Base-by-base conservation (phyloP, 1,140 invertebrate species). In the Cyphomyrmex costatus region DNA sequence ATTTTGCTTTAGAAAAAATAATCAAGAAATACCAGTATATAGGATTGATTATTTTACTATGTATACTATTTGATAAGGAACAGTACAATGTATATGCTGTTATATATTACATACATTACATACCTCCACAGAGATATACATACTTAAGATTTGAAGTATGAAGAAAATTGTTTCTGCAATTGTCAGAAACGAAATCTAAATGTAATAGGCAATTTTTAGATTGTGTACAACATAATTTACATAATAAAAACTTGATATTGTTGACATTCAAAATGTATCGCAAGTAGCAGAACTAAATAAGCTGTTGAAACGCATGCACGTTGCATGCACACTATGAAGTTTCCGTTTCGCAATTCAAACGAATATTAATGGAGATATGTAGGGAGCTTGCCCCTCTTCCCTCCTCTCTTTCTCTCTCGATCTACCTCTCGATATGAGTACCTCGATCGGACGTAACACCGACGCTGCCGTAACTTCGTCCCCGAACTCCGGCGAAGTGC, bases 401-500 rank as follows among this genome's bases (percentile, higher is more conserved):
- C 21, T 30, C 24, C 30, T 56, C 24, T 33, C 42, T 10, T 8
- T 53, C 30, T 70, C 63, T 36, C 49, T 30, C 30, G 65, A 68
- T 49, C 19, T 8, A 3, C n/a, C 30, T 80, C 46, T 70, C 86
- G 73, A 70, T 84, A 77, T 49, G 78, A 77, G 61, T 42, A 78
- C 86, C 61, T 77, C 79, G 86, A 88, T 86, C 86, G 66, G 79
- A 83, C 53, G 79, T 46, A 70, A 80, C 46, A 30, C 73, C 73
- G 1, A 30, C 33, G n/a, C 49, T 46, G 60, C 58, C 27, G 74
- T 76, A 86, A 89, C 77, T 89, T 66, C 42, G 63, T 49, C 65
- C 19, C 30, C 30, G 49, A 82, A 89, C 77, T 63, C 36, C 61
- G n/a, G 56, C 58, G 74, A 89, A 89, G 65, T 89, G 76, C 88